Conservation (phyloP, 1,140 invertebrate species). For the Trigoniulus corallinus region DNA sequence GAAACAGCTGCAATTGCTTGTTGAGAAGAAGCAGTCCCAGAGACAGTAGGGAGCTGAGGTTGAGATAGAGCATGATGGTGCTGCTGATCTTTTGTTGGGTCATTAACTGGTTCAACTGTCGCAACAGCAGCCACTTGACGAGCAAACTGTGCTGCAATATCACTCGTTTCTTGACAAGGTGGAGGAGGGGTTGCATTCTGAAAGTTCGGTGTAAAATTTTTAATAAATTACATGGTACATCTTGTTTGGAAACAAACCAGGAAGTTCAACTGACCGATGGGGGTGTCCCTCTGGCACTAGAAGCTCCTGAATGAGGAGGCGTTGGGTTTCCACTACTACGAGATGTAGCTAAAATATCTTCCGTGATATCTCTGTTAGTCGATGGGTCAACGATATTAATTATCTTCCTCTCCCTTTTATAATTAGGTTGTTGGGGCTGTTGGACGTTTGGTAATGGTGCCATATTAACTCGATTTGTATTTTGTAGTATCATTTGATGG, state of each 20-base stretch:
- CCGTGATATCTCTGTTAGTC: constrained; percentile 2
- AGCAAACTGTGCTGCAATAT: constrained; percentile 2
- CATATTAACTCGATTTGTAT: too few species aligned
- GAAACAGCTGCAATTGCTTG: too few species aligned
- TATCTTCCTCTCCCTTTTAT: constrained; percentile 3
- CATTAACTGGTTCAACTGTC: neutral
- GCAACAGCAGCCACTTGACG: constrained; percentile 3
- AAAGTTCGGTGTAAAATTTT: neutral
- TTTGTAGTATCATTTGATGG: too few species aligned
- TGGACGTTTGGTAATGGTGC: too few species aligned
- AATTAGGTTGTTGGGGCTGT: too few species aligned
- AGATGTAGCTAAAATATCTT: neutral
- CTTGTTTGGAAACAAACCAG: neutral
- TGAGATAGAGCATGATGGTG: neutral
- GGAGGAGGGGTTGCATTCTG: neutral
- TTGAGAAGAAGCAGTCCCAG: too few species aligned
- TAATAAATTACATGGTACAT: neutral
- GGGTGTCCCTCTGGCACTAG: neutral
- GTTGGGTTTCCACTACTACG: neutral
- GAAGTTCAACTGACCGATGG: neutral
- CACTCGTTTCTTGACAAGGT: neutral
- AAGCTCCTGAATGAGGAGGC: neutral
- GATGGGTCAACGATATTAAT: constrained; percentile 5
- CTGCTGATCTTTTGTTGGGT: neutral
- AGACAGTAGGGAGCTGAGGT: too few species aligned